These are phyloP conservation scores for Thalpophila matura DNA, from an alignment of 2,888 invertebrate genomes.

Conservation along the genomic window DNA sequence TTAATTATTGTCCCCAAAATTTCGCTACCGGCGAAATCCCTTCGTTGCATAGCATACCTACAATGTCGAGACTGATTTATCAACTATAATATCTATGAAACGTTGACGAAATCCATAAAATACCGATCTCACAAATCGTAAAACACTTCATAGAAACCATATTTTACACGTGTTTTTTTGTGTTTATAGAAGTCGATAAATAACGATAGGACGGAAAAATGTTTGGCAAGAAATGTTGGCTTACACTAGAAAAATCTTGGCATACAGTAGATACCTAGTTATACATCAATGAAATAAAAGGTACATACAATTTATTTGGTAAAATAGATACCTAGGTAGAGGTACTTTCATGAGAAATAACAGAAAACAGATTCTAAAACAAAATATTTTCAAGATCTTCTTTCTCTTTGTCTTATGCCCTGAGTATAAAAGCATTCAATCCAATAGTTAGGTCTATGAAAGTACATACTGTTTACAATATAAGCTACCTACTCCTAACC, in stretches of 20 bases:
- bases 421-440: neutral
- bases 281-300: conserved; percentile 25
- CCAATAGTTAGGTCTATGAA: neutral
- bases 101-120: neutral
- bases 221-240: conserved; percentile 35
- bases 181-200: conserved; percentile 17
- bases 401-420: neutral
- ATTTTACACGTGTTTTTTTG: neutral
- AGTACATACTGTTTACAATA: neutral
- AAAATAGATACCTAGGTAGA: no score
- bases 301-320: conserved; percentile 1
- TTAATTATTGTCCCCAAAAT: no score
- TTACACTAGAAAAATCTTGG: neutral
- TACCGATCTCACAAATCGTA: neutral
- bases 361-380: neutral
- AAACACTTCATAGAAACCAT: conserved; percentile 6
- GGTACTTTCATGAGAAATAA: conserved; percentile 1
- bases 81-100: neutral
- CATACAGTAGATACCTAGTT: neutral
- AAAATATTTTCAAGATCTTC: neutral
- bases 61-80: no score
- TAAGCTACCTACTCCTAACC: conserved; percentile 9
- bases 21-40: no score
- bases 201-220: conserved; percentile 13
- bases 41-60: no score